Evolutionary conservation across 2,797 vertebrate species (phyloP).

Genomic region (Pangasius mekongensis): DNA sequence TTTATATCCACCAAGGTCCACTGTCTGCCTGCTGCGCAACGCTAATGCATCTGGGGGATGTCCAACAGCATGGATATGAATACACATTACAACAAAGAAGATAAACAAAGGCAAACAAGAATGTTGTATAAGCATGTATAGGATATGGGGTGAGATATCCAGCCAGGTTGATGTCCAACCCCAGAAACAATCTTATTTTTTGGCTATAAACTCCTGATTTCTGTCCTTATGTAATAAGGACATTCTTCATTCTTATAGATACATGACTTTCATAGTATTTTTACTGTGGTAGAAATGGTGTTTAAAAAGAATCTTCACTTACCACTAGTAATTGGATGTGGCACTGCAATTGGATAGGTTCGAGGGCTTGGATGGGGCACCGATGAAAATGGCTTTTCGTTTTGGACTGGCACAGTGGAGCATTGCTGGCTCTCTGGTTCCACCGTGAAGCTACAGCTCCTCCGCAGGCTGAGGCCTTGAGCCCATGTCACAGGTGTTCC

Average conservation of each 20-base stretch:
- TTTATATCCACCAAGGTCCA: slow-evolving; percentile 22
- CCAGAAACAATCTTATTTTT: neutral
- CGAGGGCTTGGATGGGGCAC: neutral
- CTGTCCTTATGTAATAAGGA: neutral
- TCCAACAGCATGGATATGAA: slow-evolving; percentile 4
- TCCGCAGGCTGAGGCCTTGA: slow-evolving; percentile 31
- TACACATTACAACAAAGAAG: slow-evolving; percentile 10
- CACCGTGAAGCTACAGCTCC: slow-evolving; percentile 24
- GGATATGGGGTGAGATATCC: neutral
- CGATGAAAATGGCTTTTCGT: slow-evolving; percentile 25
- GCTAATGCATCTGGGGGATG: neutral
- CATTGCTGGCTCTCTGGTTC: slow-evolving; percentile 17
- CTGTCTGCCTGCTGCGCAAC: slow-evolving; percentile 5
- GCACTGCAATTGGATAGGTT: neutral
- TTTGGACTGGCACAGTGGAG: slow-evolving; percentile 18
- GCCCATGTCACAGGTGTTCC: slow-evolving; percentile 51
- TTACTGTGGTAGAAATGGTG: neutral
- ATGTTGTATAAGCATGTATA: neutral
- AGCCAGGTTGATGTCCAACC: neutral
- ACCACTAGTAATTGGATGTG: neutral
- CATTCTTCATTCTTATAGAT: neutral
- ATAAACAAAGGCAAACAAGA: slow-evolving; percentile 4
- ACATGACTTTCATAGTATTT: neutral
- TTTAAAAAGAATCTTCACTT: neutral
- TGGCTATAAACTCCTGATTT: neutral